Evolutionary conservation across 2,797 vertebrate genomes (phyloP).

Genomic region (Cynopterus sphinx): DNA sequence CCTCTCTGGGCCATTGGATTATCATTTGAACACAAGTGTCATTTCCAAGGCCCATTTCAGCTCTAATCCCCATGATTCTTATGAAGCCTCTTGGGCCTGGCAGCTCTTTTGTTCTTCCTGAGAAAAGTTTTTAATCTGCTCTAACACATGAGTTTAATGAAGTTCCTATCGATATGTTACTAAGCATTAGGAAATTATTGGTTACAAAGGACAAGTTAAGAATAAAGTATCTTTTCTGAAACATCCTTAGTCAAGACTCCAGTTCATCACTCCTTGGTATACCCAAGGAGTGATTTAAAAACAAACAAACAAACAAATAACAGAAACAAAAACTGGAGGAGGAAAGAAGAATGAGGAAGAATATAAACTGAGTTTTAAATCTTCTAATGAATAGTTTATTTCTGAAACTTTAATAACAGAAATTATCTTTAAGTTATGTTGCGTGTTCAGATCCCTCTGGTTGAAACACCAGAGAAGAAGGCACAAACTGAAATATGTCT

Average conservation of each 20-base stretch:
- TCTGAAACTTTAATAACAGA: conserved; percentile 53
- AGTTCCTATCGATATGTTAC: not conserved
- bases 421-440: conserved; percentile 20
- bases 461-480: not conserved
- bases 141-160: not conserved
- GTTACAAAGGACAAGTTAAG: conserved; percentile 8
- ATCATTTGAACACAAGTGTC: not conserved
- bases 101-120: not conserved
- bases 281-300: not conserved
- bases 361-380: conserved; percentile 18
- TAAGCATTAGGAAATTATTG: not conserved
- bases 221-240: not conserved
- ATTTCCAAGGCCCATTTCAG: not conserved
- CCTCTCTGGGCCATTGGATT: not conserved
- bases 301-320: not conserved
- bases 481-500: not conserved
- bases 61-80: not conserved
- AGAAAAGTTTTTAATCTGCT: not conserved
- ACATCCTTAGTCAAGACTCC: not conserved
- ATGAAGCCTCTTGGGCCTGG: not conserved
- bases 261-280: not conserved
- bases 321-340: not conserved
- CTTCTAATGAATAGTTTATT: conserved; percentile 23
- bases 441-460: not conserved
- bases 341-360: conserved; percentile 29